A percentile compares a stretch with the other conserved stretches of the same genome.
phyloP scores from a whole-genome alignment of 2,888 invertebrate species.

The Notodonta ziczac region DNA sequence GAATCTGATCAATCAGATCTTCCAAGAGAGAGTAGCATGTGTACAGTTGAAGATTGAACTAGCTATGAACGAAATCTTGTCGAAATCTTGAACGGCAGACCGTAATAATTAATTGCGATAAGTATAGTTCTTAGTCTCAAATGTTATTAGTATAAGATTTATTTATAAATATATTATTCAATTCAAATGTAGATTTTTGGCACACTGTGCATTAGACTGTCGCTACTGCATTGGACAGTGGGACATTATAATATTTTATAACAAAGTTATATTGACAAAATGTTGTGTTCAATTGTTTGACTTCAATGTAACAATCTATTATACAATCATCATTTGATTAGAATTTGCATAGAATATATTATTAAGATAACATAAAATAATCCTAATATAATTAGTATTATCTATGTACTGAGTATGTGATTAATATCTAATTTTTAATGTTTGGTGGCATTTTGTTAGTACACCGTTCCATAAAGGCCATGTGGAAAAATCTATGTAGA shows the following conservation, averaged over 20 bases:
- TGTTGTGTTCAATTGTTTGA: neutral
- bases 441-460: too few relatives aligned
- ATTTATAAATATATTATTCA: conserved; percentile 18
- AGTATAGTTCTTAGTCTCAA: conserved; percentile 18
- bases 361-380: too few relatives aligned
- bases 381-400: too few relatives aligned
- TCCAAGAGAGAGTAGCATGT: conserved; percentile 89
- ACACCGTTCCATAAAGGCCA: too few relatives aligned
- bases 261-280: neutral
- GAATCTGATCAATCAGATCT: conserved; percentile 87
- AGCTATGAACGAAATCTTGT: conserved; percentile 84
- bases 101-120: too few relatives aligned
- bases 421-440: too few relatives aligned
- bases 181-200: neutral
- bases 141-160: conserved; percentile 19
- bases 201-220: neutral
- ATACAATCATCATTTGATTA: neutral
- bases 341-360: neutral
- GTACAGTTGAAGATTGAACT: conserved; percentile 89
- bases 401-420: too few relatives aligned
- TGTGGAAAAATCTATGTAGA: too few relatives aligned
- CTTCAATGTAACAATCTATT: too few relatives aligned
- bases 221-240: neutral
- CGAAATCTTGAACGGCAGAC: conserved; percentile 56
- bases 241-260: neutral